Evolutionary conservation across 2,797 vertebrate species (phyloP), one percentile per base, ranked within the genome.

Genomic region (Decapterus maruadsi): DNA sequence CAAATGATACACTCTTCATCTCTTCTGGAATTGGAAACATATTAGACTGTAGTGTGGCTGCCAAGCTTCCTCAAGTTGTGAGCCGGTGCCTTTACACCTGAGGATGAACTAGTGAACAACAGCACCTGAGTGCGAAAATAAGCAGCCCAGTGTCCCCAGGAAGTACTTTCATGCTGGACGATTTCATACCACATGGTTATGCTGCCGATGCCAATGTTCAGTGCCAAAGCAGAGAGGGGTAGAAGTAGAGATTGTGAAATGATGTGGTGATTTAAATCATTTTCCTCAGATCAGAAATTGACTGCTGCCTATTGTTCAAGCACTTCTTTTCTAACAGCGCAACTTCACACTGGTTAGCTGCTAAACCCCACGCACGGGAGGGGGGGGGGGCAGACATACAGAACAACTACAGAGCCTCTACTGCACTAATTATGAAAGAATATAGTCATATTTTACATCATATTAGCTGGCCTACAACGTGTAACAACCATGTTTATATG

Each of bases 11-110:
- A 65, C 11, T 4, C 16, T 82, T 79, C 63, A 22, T 83, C 51
- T 69, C 16, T 1, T 1, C 43, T 74, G 59, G 48, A 68, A 72
- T 54, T 78, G 59, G 45, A 82, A 77, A 79, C 42, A n/a, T 10
- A 63, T 71, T 59, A 56, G 40, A 34, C 22, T 61, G 26, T 42
- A 7, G 26, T 26, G 45, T 22, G 36, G 40, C 62, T 42, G 14
- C 19, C 22, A 29, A 10, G 67, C 61, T 53, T 75, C 51, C 51
- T 62, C 40, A 16, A 60, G 45, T 45, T 71, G 58, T 71, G 58
- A 63, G 34, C 0, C 3, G 0, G 4, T 48, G 31, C 36, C 53
- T 75, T 51, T 59, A 63, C 48, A 67, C 53, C 16, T 26, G 67
- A 72, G 68, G 72, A 14, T 3, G 31, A 76, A 62, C 22, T 56